These are phyloP conservation scores for Phrynocephalus vlangalii DNA, from an alignment of 2,797 vertebrate genomes.

Conservation along the genomic window DNA sequence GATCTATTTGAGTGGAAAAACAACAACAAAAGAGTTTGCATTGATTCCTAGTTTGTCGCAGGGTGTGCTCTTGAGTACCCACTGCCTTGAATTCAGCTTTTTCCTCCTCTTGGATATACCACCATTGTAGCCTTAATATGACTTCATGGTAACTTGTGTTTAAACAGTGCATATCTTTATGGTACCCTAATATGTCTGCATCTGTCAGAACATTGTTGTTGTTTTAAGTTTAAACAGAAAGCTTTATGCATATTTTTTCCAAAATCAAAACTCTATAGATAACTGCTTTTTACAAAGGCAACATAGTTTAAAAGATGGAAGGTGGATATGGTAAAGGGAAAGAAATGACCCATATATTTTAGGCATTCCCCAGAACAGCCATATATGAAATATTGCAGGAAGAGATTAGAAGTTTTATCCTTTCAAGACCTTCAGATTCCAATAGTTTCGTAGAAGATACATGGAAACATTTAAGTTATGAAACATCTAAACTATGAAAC, in stretches of 20 bases:
- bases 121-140: neutral
- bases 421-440: neutral
- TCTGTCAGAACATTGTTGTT: neutral
- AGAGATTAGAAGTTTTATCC: neutral
- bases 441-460: constrained; percentile 7
- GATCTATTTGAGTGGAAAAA: neutral
- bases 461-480: constrained; percentile 20
- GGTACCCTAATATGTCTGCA: neutral
- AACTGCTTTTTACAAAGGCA: neutral
- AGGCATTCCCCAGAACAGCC: neutral
- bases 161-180: neutral
- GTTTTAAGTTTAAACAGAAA: neutral
- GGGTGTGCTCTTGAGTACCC: neutral
- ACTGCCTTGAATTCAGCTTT: neutral
- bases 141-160: neutral
- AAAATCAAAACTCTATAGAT: constrained; percentile 2
- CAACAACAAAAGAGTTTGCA: neutral
- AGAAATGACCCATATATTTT: neutral
- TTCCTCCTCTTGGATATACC: neutral
- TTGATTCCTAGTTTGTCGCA: neutral
- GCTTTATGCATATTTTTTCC: constrained; percentile 7
- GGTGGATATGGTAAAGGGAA: neutral
- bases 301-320: neutral
- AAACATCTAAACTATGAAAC: constrained; percentile 32
- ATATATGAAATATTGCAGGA: rapidly evolving